phyloP scores from a whole-genome alignment of 2,797 vertebrate genomes.

The Sternarchorhynchus goeldii region DNA sequence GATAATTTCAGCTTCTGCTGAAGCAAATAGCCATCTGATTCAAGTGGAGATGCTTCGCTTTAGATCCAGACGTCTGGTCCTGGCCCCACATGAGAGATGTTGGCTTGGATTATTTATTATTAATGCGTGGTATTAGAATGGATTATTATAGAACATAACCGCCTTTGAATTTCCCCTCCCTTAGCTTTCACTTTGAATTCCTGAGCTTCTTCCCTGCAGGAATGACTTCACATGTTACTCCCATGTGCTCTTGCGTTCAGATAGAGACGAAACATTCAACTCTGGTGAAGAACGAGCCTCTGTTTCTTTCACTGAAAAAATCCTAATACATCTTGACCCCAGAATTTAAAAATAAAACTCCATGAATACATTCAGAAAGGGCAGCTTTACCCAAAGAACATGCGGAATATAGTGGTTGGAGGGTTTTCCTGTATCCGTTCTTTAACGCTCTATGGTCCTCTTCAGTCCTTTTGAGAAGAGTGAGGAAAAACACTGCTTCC shows the following conservation, averaged over 20 bases:
- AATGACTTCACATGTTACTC: neutral
- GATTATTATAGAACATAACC: neutral
- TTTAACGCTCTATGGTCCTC: neutral
- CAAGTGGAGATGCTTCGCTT: constrained; percentile 1
- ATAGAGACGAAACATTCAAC: constrained; percentile 13
- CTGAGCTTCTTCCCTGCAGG: too few relatives aligned
- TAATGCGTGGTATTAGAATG: constrained; percentile 5
- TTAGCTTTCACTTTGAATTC: neutral
- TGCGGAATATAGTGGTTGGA: constrained; percentile 9
- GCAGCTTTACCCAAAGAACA: constrained; percentile 7
- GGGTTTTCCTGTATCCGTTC: constrained; percentile 29
- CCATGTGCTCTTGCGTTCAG: constrained; percentile 8
- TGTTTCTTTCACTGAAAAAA: constrained; percentile 12
- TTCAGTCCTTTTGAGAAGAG: constrained; percentile 1
- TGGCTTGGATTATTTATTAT: constrained; percentile 14
- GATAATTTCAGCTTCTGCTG: neutral
- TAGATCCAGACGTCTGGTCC: constrained; percentile 6
- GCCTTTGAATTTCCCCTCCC: neutral
- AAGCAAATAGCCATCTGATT: constrained; percentile 31
- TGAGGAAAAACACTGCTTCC: constrained; percentile 12
- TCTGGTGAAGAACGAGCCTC: constrained; percentile 1
- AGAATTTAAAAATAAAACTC: constrained; percentile 31
- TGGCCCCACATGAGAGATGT: neutral
- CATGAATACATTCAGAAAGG: constrained; percentile 15
- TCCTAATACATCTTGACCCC: neutral